Base-by-base conservation (phyloP, 2,888 invertebrate species). In the Pyrocoelia pectoralis region DNA sequence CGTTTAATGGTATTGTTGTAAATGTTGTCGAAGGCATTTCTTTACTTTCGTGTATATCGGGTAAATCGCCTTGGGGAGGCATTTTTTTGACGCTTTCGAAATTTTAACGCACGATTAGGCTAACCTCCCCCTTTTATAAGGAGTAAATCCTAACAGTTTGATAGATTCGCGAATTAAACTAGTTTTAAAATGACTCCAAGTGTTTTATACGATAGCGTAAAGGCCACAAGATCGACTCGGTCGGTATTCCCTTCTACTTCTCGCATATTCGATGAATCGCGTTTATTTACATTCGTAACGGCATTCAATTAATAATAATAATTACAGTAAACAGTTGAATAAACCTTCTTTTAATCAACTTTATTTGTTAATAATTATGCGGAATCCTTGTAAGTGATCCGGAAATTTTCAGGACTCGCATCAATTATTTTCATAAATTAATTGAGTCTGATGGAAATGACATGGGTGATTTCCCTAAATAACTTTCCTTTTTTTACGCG, bases 161-260 rank as follows among this genome's bases (percentile, higher is more conserved):
- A 70, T 68, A n/a, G 71, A 70, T 69, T 73, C 67, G 63, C 71
- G 51, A 40, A 53, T 64, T 57, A 65, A 57, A 76, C 76, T 76
- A 73, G 75, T 75, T 70, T 69, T 64, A 55, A 56, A 73, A 72
- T 70, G 73, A 70, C 54, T 69, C 69, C 60, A 65, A 67, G 67
- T 66, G 76, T 73, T 77, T 77, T 76, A 77, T 77, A 77, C 56
- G 60, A 71, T 68, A 72, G 72, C 24, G 24, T 73, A 73, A 74
- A 74, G 70, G 67, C 69, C 68, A 62, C 58, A 50, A 40, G 51
- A 61, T 51, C 59, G 62, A 62, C 60, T 58, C 62, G 72, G 33
- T 33, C 24, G 24, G 70, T 68, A 66, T 72, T 74, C 70, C 74
- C 72, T 73, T 69, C 73, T 71, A 68, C 72, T 59, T 33, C 10